Base-by-base conservation (phyloP, 2,888 invertebrate species). In the Didymodactylos carnosus region DNA sequence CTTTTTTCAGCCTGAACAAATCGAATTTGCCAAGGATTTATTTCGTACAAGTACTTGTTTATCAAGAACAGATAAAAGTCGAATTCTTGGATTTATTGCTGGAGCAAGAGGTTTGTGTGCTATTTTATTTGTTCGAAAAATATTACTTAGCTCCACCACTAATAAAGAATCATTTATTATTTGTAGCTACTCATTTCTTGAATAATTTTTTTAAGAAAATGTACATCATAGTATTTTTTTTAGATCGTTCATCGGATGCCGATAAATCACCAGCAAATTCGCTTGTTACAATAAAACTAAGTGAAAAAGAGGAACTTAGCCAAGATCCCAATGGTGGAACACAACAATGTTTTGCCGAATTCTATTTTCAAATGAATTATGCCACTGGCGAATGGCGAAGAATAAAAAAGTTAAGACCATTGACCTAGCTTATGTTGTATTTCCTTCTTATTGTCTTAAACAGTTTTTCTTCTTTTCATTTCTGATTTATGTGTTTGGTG, bases 341-440 rank as follows among this genome's bases (percentile, higher is more conserved):
- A 79, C 84, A 88, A 29, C 88, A 88, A 0, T 90, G 91, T 84
- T 84, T 91, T 72, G 91, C 91, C 0, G 95, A 95, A 83, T 94
- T 92, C 77, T 93, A 92, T 84, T 95, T 97, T 88, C 93, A 95
- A 83, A 92, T 97, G 91, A 95, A 97, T 85, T 95, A 95, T 85
- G 91, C 91, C 81, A 94, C 92, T 73, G 95, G 95, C 39, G 94
- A 95, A 82, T 97, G 94, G 94, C 94, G 94, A 81, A 86, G 90
- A 79, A 90, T 94, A 79, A 92, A 93, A 84, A 94, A 94, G 80
- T 90, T 89, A 82, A 86, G 91, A 75, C 71, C 51, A 39, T 29
- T 49, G 13, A 49, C n/a, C n/a, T n/a, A n/a, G n/a, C n/a, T n/a
- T n/a, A n/a, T n/a, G n/a, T n/a, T n/a, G n/a, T n/a, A n/a, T n/a